Conservation (phyloP, 2,113 vertebrate genomes). For the Macquaria australasica region DNA sequence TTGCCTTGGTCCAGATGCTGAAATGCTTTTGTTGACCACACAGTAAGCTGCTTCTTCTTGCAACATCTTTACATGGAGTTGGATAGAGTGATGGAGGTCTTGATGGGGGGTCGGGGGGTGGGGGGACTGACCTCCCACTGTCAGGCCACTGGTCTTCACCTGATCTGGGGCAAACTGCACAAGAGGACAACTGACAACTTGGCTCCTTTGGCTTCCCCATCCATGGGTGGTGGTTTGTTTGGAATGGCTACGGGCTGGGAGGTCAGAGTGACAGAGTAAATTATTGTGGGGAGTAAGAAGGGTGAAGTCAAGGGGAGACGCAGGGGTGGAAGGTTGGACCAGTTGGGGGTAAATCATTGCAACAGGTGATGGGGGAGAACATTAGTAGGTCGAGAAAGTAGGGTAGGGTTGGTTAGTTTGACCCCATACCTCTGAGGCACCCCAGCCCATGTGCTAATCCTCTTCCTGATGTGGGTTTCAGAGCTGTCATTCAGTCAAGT, state of each 20-base stretch:
- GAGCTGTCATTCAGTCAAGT: conserved; percentile 75
- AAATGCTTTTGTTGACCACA: conserved; percentile 73
- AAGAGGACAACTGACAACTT: conserved; percentile 64
- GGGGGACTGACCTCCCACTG: conserved; percentile 39
- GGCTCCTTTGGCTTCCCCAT: conserved; percentile 57
- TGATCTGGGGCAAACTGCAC: conserved; percentile 60
- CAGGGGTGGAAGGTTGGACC: conserved; percentile 65
- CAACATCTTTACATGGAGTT: conserved; percentile 56
- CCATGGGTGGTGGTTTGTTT: conserved; percentile 73
- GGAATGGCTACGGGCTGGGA: conserved; percentile 63
- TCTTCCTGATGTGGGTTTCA: conserved; percentile 64
- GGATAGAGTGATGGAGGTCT: conserved; percentile 38
- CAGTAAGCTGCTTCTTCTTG: conserved; percentile 59
- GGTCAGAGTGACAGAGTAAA: conserved; percentile 75
- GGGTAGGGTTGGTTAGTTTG: conserved; percentile 48
- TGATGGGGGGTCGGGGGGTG: neutral
- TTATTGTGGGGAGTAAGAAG: conserved; percentile 61
- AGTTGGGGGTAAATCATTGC: conserved; percentile 76
- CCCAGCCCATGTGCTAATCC: conserved; percentile 70
- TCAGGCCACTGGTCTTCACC: conserved; percentile 69
- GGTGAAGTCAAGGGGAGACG: conserved; percentile 65
- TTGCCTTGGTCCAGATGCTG: conserved; percentile 48
- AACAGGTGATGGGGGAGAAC: conserved; percentile 66
- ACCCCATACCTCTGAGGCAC: conserved; percentile 63
- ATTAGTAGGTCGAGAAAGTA: conserved; percentile 69